These are phyloP conservation scores for Lacerta agilis DNA, from an alignment of 2,797 vertebrate species.

Conservation along the genomic window DNA sequence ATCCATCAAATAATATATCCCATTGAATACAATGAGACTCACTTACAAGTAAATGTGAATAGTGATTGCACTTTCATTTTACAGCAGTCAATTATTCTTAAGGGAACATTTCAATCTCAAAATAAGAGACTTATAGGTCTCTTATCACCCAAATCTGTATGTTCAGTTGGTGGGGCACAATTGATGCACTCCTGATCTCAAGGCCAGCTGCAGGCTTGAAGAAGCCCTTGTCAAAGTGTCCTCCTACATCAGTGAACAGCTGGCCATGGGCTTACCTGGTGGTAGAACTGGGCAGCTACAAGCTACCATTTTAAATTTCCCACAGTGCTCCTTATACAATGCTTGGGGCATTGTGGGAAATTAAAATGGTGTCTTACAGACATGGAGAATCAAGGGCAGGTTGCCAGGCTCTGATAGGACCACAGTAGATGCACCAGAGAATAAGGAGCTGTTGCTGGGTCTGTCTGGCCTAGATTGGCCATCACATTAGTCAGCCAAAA, in stretches of 20 bases:
- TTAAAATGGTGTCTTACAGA: neutral
- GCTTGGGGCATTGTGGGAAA: neutral
- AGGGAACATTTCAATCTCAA: neutral
- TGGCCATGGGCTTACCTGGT: neutral
- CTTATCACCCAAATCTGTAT: too few relatives aligned
- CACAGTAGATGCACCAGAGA: neutral
- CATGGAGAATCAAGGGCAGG: neutral
- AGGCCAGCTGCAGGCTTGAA: neutral
- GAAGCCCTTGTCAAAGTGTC: too few relatives aligned
- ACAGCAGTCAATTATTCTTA: neutral
- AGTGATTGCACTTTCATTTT: neutral
- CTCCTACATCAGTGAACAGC: neutral
- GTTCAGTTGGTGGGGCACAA: neutral
- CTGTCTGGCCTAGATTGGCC: neutral
- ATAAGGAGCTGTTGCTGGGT: neutral
- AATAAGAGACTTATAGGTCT: neutral
- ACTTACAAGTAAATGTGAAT: neutral
- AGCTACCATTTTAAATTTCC: neutral
- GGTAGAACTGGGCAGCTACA: neutral
- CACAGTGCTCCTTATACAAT: neutral
- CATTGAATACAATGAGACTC: too few relatives aligned
- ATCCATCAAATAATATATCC: too few relatives aligned
- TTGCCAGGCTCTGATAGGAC: rapidly evolving
- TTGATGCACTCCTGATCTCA: too few relatives aligned
- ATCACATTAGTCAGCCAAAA: neutral